A percentile compares a stretch with the other conserved stretches of the same genome.
Conservation (phyloP, 2,113 vertebrate genomes). For the Spea multiplicata region DNA sequence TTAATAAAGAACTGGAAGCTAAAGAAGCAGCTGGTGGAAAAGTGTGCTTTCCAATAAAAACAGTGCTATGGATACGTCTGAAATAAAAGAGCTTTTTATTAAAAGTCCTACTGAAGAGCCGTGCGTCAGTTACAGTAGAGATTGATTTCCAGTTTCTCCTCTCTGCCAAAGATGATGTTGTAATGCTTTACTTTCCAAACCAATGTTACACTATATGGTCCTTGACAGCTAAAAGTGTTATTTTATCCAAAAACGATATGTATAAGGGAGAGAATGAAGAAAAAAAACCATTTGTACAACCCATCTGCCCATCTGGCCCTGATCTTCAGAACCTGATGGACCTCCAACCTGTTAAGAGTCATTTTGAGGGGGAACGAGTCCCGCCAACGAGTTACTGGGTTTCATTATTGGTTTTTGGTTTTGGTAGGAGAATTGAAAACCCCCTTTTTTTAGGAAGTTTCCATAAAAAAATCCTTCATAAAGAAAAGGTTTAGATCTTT, state of each 20-base stretch:
- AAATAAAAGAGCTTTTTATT: conserved; percentile 10
- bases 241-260: too few species aligned
- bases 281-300: background rate
- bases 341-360: background rate
- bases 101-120: background rate
- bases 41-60: conserved; percentile 21
- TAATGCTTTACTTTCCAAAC: conserved; percentile 40
- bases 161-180: conserved; percentile 26
- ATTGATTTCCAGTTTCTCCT: conserved; percentile 8
- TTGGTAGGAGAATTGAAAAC: too few species aligned
- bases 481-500: too few species aligned
- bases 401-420: too few species aligned
- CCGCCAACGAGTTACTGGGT: too few species aligned
- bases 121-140: conserved; percentile 14
- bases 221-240: background rate
- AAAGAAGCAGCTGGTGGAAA: conserved; percentile 14
- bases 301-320: background rate
- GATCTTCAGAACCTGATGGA: background rate
- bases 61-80: conserved; percentile 21
- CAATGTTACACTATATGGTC: conserved; percentile 3
- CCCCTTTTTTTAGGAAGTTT: too few species aligned
- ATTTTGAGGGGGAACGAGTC: too few species aligned
- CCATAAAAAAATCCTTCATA: too few species aligned
- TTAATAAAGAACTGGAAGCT: background rate
- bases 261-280: conserved; percentile 6